Percentiles rank a stretch among this genome's conserved stretches.
Evolutionary conservation across 2,888 invertebrate genomes (phyloP).

Genomic region (Amiota minor): DNA sequence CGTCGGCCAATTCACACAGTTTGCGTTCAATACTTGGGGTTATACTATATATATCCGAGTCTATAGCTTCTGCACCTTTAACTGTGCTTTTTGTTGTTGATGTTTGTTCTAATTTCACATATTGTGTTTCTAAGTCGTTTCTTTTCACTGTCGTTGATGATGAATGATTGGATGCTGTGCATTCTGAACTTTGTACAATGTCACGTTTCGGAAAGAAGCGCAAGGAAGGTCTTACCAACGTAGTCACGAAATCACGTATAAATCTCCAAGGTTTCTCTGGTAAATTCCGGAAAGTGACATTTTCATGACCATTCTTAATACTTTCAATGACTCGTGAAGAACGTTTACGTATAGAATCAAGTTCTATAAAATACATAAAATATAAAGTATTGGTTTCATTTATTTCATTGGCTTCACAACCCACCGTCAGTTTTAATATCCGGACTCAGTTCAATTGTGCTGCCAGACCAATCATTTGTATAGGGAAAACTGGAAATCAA

Average conservation of each 20-base stretch:
- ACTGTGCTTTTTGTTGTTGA: neutral
- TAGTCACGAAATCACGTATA: slow-evolving; percentile 88
- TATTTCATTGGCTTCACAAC: neutral
- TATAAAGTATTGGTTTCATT: too few species aligned
- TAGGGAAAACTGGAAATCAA: slow-evolving; percentile 54
- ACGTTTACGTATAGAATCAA: slow-evolving; percentile 45
- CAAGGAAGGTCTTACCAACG: slow-evolving; percentile 81
- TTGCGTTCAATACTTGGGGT: slow-evolving; percentile 62
- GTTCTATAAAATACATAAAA: slow-evolving; percentile 30
- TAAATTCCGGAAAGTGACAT: slow-evolving; percentile 67
- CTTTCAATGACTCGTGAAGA: slow-evolving; percentile 64
- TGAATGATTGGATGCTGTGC: neutral
- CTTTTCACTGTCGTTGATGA: neutral
- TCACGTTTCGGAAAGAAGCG: slow-evolving; percentile 69
- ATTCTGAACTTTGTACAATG: slow-evolving; percentile 12
- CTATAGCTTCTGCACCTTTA: slow-evolving; percentile 10
- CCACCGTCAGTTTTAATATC: slow-evolving; percentile 40
- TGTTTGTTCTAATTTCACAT: neutral
- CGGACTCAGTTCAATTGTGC: slow-evolving; percentile 67
- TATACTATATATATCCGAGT: slow-evolving; percentile 58
- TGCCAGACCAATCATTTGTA: slow-evolving; percentile 68
- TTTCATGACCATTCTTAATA: slow-evolving; percentile 71
- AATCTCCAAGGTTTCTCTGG: slow-evolving; percentile 82
- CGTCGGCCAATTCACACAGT: slow-evolving; percentile 58
- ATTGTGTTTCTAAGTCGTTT: slow-evolving; percentile 3